Evolutionary conservation across 2,113 vertebrate species (phyloP), one percentile per base, ranked within the genome.

Genomic region (Phyllostomus hastatus): DNA sequence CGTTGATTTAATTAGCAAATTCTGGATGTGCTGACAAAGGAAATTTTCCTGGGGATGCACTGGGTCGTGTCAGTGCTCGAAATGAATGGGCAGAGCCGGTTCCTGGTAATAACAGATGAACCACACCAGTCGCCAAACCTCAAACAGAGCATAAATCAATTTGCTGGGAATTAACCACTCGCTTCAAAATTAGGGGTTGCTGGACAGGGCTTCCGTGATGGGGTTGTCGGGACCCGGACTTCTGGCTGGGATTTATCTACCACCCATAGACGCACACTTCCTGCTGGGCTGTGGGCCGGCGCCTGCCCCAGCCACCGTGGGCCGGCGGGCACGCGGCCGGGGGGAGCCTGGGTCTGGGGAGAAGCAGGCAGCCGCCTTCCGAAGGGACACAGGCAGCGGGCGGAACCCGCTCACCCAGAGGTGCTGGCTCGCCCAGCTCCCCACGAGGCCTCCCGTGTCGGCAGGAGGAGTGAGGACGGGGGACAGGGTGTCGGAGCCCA

Each of bases 1-100:
- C 20, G 95, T 98, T 99, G 98, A 99, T 98, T 99, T 98, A 98
- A 99, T 99, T 99, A 99, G 98, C 98, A 98, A 98, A 98, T 98
- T 98, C 98, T 97, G 97, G 98, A 98, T 98, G 98, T 99, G 99
- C 98, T 99, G 99, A 99, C 98, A 98, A 98, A 98, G 98, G 98
- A 98, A 96, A 97, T 99, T 99, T 98, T 97, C 98, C 97, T 97
- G 97, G 98, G 98, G 98, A 98, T 97, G 98, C 98, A 95, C 98
- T 98, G 98, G 98, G 98, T 98, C 98, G 97, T 98, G 98, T 98
- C 98, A 98, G 50, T 98, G 97, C 97, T 95, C 97, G 97, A 97
- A 98, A 98, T 98, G 98, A 98, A 98, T 98, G 98, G 98, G 97
- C 98, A 98, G 98, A 98, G 96, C 96, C 28, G 90, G 96, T 96